A percentile compares a stretch with the other conserved stretches of the same genome.
These are phyloP conservation scores for Corythoichthys intestinalis DNA, from an alignment of 2,113 vertebrate genomes.

Conservation along the genomic window DNA sequence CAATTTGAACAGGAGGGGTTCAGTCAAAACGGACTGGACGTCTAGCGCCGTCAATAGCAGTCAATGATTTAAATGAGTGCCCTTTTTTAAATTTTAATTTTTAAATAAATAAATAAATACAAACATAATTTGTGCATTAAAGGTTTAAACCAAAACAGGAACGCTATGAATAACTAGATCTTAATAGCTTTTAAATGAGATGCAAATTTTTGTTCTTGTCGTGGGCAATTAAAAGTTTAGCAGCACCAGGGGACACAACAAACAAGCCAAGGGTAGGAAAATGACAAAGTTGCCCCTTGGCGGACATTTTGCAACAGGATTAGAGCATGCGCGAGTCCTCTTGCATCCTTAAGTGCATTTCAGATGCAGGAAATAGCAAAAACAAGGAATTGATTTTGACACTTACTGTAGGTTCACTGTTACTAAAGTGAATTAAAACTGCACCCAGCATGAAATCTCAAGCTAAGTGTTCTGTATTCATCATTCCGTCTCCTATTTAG, in stretches of 20 bases:
- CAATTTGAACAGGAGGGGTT: too few relatives aligned
- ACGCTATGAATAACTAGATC: neutral
- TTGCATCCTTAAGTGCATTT: conserved; percentile 7
- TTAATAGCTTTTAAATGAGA: neutral
- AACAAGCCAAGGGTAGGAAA: neutral
- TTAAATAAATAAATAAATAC: too few relatives aligned
- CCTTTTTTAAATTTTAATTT: too few relatives aligned
- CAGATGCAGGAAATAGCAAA: conserved; percentile 10
- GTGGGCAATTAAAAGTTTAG: neutral
- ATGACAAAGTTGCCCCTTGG: conserved; percentile 11
- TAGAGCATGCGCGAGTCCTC: conserved; percentile 17
- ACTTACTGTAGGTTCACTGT: neutral
- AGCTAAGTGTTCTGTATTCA: neutral
- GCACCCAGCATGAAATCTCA: conserved; percentile 22
- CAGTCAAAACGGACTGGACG: too few relatives aligned
- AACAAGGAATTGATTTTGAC: conserved; percentile 1
- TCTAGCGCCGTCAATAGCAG: too few relatives aligned
- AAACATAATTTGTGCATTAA: too few relatives aligned
- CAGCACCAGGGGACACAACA: conserved; percentile 1
- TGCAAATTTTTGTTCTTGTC: neutral
- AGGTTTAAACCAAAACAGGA: neutral
- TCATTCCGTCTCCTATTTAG: neutral
- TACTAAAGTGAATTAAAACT: conserved; percentile 43
- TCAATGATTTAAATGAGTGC: too few relatives aligned
- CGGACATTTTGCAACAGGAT: conserved; percentile 7